These are phyloP conservation scores for Rallus crepitans DNA, from an alignment of 2,797 vertebrate genomes.

Conservation along the genomic window DNA sequence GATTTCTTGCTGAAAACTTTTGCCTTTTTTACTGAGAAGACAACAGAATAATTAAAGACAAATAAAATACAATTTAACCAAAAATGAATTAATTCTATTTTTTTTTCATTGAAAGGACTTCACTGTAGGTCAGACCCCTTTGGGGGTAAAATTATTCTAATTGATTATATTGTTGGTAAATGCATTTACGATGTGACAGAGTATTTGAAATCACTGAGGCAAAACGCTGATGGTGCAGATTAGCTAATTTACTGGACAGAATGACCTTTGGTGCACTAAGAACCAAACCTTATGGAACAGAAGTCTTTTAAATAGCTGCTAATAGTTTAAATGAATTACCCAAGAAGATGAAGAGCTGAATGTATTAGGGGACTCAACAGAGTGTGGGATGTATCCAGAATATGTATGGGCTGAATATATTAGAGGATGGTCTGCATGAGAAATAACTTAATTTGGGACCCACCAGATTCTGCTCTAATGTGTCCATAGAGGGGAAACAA, in stretches of 20 bases:
- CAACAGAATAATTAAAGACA: background rate
- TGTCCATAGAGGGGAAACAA: background rate
- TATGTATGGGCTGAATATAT: background rate
- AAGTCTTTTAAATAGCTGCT: background rate
- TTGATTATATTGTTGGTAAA: slow-evolving; percentile 14
- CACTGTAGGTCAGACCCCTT: background rate
- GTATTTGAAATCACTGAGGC: background rate
- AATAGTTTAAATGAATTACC: slow-evolving; percentile 12
- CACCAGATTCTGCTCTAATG: background rate
- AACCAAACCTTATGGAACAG: background rate
- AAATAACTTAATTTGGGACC: background rate
- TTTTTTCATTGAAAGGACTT: background rate
- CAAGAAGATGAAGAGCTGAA: background rate
- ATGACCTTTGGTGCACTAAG: slow-evolving; percentile 1
- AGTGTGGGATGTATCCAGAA: background rate
- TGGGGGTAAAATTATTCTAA: background rate
- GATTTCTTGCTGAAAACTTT: background rate
- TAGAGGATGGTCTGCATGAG: background rate
- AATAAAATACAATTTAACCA: background rate
- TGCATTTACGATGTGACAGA: background rate
- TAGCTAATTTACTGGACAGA: background rate
- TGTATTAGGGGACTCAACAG: background rate
- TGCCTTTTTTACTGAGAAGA: background rate
- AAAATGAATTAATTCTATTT: background rate
- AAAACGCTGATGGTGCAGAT: slow-evolving; percentile 16